These are phyloP conservation scores for Sus scrofa DNA, from an alignment of 2,113 vertebrate species.

Conservation along the genomic window DNA sequence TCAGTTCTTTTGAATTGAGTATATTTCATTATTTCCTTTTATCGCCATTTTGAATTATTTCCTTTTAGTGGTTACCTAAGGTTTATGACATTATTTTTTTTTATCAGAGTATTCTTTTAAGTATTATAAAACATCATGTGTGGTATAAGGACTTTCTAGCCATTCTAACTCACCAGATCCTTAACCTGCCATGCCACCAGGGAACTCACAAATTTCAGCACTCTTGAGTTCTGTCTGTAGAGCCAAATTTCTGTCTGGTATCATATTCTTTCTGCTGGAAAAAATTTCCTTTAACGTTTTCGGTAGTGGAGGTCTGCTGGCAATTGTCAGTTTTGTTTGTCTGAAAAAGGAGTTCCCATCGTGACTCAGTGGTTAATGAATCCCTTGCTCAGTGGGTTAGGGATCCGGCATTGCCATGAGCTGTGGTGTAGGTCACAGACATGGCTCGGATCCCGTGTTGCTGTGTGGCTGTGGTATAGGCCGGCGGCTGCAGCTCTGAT, in stretches of 20 bases:
- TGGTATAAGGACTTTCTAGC: neutral
- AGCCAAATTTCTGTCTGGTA: neutral
- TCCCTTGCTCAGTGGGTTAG: no score
- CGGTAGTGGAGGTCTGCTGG: neutral
- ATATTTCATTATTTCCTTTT: no score
- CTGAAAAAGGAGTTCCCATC: neutral
- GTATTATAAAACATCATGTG: neutral
- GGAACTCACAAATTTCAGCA: neutral
- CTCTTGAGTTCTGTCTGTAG: neutral
- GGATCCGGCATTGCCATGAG: no score
- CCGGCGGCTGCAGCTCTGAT: no score
- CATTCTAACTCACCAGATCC: no score
- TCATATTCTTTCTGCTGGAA: neutral
- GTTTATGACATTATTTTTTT: neutral
- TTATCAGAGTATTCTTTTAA: neutral
- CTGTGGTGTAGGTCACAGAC: no score
- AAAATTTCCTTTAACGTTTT: neutral
- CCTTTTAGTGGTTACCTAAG: neutral
- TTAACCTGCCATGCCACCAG: no score
- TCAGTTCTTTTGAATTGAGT: no score
- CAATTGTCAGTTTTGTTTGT: neutral
- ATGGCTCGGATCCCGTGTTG: no score
- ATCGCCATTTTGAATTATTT: neutral
- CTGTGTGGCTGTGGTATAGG: no score
- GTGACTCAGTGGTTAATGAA: no score